A percentile compares a stretch with the other conserved stretches of the same genome.
Conservation (phyloP, 2,888 invertebrate species). For the Ectobius pallidus region DNA sequence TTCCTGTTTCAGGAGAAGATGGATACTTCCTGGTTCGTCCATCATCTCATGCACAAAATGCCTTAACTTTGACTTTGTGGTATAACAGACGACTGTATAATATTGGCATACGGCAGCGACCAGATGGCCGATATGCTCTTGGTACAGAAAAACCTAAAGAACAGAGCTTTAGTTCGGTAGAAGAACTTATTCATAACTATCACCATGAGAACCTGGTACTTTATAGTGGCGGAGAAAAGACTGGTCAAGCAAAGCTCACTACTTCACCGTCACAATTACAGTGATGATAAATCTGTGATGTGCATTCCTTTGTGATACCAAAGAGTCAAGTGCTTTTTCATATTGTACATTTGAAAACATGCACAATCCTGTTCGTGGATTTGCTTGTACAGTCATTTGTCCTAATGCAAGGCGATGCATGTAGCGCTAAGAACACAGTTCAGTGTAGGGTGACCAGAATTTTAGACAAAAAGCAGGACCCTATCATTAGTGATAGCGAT, state of each 20-base stretch:
- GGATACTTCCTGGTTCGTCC: slow-evolving; percentile 55
- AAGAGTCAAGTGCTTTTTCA: too few species aligned
- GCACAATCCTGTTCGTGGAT: too few species aligned
- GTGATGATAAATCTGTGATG: not conserved
- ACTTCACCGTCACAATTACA: slow-evolving; percentile 24
- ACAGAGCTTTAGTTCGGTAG: slow-evolving; percentile 51
- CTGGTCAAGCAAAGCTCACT: slow-evolving; percentile 35
- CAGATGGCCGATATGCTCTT: slow-evolving; percentile 54
- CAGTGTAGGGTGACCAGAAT: too few species aligned
- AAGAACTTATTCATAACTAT: slow-evolving; percentile 53
- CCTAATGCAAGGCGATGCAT: too few species aligned
- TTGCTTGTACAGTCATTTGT: too few species aligned
- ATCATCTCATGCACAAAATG: slow-evolving; percentile 52
- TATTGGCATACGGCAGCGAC: slow-evolving; percentile 53
- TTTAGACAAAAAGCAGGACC: too few species aligned
- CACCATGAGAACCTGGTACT: slow-evolving; percentile 51
- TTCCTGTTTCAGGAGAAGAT: slow-evolving; percentile 49
- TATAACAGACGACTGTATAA: slow-evolving; percentile 54
- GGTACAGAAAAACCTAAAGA: slow-evolving; percentile 54
- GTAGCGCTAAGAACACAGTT: too few species aligned
- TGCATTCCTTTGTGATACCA: too few species aligned
- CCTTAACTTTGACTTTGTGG: slow-evolving; percentile 55
- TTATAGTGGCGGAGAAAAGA: slow-evolving; percentile 48
- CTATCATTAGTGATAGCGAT: too few species aligned
- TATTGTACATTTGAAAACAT: too few species aligned